Evolutionary conservation across 37 sponge, comb jelly and placozoan species (phyloP).

Genomic region (Hexactinellida sp.): DNA sequence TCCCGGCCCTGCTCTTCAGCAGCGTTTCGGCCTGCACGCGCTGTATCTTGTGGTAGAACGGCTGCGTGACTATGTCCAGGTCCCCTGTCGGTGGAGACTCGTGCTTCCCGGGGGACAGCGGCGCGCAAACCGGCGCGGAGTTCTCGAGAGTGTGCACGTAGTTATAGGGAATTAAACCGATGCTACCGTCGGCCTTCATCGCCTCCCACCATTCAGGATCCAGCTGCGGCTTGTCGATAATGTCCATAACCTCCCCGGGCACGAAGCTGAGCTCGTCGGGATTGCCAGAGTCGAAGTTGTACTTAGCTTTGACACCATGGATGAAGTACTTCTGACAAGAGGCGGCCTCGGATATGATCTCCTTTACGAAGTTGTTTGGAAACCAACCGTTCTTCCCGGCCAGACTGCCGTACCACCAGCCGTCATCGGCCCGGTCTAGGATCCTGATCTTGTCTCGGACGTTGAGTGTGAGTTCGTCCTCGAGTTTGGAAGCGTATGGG

Average conservation of each 20-base stretch:
- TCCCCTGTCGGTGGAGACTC: not conserved
- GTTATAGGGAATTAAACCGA: not conserved
- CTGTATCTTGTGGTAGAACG: slow-evolving; percentile 2
- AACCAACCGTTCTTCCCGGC: not conserved
- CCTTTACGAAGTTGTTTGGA: not conserved
- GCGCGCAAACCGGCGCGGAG: not conserved
- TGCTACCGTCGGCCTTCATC: not conserved
- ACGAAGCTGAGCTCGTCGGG: not conserved
- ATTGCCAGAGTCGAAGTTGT: not conserved
- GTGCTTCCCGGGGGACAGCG: not conserved
- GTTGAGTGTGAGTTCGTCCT: not conserved
- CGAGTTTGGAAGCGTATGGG: not conserved
- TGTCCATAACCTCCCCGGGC: not conserved
- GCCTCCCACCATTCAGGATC: slow-evolving; percentile 13
- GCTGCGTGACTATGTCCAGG: not conserved
- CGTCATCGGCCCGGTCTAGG: not conserved
- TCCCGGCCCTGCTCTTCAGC: not conserved
- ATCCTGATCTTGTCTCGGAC: not conserved
- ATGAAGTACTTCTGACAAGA: not conserved
- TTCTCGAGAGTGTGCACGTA: not conserved
- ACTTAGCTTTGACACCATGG: not conserved
- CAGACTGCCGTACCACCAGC: not conserved
- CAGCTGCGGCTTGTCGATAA: not conserved
- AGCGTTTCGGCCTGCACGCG: not conserved
- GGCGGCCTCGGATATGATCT: not conserved